phyloP scores from a whole-genome alignment of 2,797 vertebrate species.

The Anabas testudineus region DNA sequence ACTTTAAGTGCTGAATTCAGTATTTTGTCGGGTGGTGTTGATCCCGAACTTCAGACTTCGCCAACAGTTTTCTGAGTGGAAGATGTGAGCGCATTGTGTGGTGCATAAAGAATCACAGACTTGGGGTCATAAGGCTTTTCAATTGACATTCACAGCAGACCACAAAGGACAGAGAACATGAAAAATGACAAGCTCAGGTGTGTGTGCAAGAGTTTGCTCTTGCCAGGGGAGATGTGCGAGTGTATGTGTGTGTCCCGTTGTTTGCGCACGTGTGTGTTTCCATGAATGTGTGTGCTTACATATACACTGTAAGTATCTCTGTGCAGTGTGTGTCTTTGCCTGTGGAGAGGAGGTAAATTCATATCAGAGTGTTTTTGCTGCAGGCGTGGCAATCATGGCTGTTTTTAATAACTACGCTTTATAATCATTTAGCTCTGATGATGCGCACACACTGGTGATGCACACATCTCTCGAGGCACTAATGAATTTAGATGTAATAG shows the following conservation, averaged over 20 bases:
- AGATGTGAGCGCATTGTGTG: background rate
- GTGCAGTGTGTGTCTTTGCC: slow-evolving; percentile 62
- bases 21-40: background rate
- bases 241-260: slow-evolving; percentile 17
- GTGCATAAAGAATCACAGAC: slow-evolving; percentile 37
- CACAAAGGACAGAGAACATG: slow-evolving; percentile 56
- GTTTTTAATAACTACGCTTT: slow-evolving; percentile 84
- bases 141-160: slow-evolving; percentile 62
- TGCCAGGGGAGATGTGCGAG: slow-evolving; percentile 67
- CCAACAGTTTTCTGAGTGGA: background rate
- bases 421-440: slow-evolving; percentile 81
- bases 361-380: slow-evolving; percentile 79
- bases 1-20: background rate
- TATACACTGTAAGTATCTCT: slow-evolving; percentile 33
- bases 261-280: slow-evolving; percentile 11
- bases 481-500: slow-evolving; percentile 83
- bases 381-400: slow-evolving; percentile 78
- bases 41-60: background rate
- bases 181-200: slow-evolving; percentile 62
- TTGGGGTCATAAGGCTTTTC: slow-evolving; percentile 49
- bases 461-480: slow-evolving; percentile 71
- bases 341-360: slow-evolving; percentile 76
- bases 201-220: slow-evolving; percentile 68
- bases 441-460: slow-evolving; percentile 36
- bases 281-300: slow-evolving; percentile 34